Conservation (phyloP, 1,140 invertebrate genomes). For the Micrasema longulum region DNA sequence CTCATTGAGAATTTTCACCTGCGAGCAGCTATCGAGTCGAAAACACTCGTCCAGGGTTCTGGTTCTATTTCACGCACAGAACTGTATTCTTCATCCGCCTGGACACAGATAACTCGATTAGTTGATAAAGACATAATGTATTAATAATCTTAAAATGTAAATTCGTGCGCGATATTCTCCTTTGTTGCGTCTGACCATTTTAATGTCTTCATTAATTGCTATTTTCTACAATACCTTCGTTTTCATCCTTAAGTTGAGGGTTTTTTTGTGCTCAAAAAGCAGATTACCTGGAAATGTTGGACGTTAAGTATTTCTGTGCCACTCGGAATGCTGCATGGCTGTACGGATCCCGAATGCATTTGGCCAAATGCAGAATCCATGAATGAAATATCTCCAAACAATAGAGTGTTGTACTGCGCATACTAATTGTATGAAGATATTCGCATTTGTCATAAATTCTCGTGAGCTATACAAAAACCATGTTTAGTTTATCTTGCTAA, state of each 20-base stretch:
- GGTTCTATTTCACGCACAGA: too few species aligned
- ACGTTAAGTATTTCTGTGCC: neutral
- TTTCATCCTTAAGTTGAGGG: neutral
- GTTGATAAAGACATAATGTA: too few species aligned
- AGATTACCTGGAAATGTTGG: neutral
- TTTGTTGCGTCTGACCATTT: neutral
- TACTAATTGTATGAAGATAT: too few species aligned
- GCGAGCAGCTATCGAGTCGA: too few species aligned
- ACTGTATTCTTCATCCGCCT: too few species aligned
- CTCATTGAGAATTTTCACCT: too few species aligned
- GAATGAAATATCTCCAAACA: slow-evolving; percentile 42
- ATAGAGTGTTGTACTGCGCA: slow-evolving; percentile 34
- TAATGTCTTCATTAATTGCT: neutral
- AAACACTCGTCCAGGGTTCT: too few species aligned
- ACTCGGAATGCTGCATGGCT: neutral
- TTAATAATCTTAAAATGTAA: neutral
- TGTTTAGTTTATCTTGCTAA: too few species aligned
- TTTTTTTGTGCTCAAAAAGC: neutral
- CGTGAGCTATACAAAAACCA: too few species aligned
- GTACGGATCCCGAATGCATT: neutral
- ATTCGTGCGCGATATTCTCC: neutral
- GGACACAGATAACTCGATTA: too few species aligned
- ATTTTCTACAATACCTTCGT: neutral
- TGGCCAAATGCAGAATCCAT: slow-evolving; percentile 20
- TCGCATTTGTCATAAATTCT: too few species aligned